Evolutionary conservation across 2,888 invertebrate species (phyloP).

Genomic region (Zygaena filipendulae): DNA sequence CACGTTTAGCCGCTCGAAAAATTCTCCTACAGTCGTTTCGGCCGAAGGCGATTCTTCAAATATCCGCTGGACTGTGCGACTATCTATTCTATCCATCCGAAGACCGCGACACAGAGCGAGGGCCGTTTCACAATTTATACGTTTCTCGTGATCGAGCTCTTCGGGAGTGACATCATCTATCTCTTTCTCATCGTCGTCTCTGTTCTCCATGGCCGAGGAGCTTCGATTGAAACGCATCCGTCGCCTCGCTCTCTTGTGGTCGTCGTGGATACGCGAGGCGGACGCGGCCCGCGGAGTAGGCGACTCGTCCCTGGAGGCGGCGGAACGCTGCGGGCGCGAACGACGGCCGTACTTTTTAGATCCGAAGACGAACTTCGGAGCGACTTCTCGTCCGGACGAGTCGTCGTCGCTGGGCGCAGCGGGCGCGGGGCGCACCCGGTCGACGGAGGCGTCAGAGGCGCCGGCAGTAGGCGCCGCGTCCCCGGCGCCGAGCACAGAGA

Average conservation of each 20-base stretch:
- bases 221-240: conserved; percentile 36
- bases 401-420: conserved; percentile 49
- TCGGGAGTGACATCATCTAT: conserved; percentile 17
- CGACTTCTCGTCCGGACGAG: conserved; percentile 76
- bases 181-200: conserved; percentile 14
- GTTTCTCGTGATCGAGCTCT: conserved; percentile 38
- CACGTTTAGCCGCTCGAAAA: conserved; percentile 46
- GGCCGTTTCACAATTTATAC: conserved; percentile 40
- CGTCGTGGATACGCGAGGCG: conserved; percentile 38
- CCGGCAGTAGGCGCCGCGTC: conserved; percentile 23
- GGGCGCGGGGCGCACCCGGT: conserved; percentile 22
- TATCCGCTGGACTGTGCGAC: conserved; percentile 36
- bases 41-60: conserved; percentile 31
- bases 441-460: conserved; percentile 19
- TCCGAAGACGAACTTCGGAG: conserved; percentile 78
- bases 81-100: conserved; percentile 45
- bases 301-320: conserved; percentile 20
- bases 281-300: conserved; percentile 36
- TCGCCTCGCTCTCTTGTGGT: conserved; percentile 27
- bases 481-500: conserved; percentile 76
- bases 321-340: conserved; percentile 67
- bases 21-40: conserved; percentile 54
- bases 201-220: conserved; percentile 36
- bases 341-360: conserved; percentile 81
- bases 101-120: conserved; percentile 43